A percentile compares a stretch with the other conserved stretches of the same genome.
These are phyloP conservation scores for Pangasianodon hypophthalmus DNA, from an alignment of 2,113 vertebrate species.

Conservation along the genomic window DNA sequence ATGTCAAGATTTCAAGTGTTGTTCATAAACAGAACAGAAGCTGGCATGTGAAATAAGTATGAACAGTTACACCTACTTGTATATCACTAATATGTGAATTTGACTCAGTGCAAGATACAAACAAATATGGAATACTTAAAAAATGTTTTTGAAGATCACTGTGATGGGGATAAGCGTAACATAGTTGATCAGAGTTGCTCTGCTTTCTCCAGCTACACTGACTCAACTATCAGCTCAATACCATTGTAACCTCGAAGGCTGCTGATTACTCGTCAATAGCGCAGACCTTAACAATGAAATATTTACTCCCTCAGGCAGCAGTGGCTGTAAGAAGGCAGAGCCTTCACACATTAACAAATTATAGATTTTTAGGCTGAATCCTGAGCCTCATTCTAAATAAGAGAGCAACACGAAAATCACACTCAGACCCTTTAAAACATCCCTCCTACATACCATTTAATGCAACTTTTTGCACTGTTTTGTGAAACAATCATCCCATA, in stretches of 20 bases:
- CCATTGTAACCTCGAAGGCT: conserved; percentile 36
- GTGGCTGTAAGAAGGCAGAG: conserved; percentile 27
- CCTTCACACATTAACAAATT: conserved; percentile 38
- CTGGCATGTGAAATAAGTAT: not conserved
- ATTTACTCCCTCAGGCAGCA: conserved; percentile 48
- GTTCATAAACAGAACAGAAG: not conserved
- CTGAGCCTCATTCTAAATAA: conserved; percentile 31
- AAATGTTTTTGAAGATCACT: not conserved
- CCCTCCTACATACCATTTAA: not conserved
- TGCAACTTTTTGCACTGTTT: not conserved
- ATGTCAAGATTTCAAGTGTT: not conserved
- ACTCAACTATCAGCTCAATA: not conserved
- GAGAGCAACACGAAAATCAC: conserved; percentile 22
- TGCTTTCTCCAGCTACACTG: not conserved
- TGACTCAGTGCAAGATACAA: not conserved
- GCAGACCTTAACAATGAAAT: conserved; percentile 45
- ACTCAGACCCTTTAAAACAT: conserved; percentile 1
- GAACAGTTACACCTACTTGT: not conserved
- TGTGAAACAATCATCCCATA: not conserved
- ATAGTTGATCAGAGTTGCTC: conserved; percentile 25
- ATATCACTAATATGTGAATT: not conserved
- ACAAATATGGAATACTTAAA: not conserved
- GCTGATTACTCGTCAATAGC: conserved; percentile 40
- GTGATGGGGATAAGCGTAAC: conserved; percentile 9
- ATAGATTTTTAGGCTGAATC: conserved; percentile 38